Evolutionary conservation across 2,113 vertebrate genomes (phyloP).

Genomic region (Ancistrus triradiatus): DNA sequence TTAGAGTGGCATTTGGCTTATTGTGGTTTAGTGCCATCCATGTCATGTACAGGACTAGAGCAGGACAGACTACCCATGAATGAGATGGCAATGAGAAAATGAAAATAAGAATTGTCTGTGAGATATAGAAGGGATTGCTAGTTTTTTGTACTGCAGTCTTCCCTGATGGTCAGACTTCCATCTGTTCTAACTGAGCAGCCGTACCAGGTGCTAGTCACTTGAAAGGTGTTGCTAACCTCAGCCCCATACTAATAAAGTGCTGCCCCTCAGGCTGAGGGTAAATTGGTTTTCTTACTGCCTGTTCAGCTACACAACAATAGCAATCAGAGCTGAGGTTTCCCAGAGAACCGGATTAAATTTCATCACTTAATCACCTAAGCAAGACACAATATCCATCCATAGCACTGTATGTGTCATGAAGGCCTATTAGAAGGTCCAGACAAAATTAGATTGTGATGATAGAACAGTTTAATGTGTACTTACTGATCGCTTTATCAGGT

Average conservation of each 20-base stretch:
- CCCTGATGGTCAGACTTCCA: neutral
- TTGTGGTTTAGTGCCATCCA: constrained; percentile 21
- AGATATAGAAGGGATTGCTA: too few species aligned
- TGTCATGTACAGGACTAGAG: neutral
- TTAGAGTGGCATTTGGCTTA: constrained; percentile 30
- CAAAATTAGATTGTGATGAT: too few species aligned
- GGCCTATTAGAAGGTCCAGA: too few species aligned
- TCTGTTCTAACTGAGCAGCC: constrained; percentile 1
- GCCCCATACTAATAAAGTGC: constrained; percentile 17
- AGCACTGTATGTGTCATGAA: neutral
- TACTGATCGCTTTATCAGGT: too few species aligned
- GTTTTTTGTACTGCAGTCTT: neutral
- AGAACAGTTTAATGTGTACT: too few species aligned
- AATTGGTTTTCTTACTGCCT: constrained; percentile 7
- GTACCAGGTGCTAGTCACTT: neutral
- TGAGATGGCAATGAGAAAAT: neutral
- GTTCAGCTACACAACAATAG: neutral
- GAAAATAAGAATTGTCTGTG: constrained; percentile 7
- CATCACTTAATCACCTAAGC: too few species aligned
- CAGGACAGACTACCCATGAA: too few species aligned
- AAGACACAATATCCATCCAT: too few species aligned
- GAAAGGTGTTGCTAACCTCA: neutral
- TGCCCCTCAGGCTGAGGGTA: constrained; percentile 3
- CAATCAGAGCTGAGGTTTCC: neutral
- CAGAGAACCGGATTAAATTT: neutral